Conservation (phyloP, 2,888 invertebrate genomes). For the Pollenia angustigena region DNA sequence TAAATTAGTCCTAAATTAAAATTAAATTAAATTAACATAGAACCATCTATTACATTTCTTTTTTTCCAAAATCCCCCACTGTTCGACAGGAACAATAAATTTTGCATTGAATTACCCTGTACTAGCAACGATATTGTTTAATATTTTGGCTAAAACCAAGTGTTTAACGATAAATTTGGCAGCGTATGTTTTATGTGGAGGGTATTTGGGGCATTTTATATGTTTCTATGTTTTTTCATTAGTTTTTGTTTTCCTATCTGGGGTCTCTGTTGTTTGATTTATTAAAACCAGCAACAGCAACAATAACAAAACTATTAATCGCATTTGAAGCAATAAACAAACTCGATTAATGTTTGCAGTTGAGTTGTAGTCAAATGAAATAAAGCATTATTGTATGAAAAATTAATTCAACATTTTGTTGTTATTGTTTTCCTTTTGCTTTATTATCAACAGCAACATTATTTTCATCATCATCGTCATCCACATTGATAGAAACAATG, state of each 20-base stretch:
- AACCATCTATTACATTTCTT: no score
- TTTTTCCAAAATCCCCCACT: no score
- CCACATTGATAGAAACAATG: neutral
- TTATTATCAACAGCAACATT: conserved; percentile 25
- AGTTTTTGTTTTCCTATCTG: neutral
- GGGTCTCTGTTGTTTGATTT: conserved; percentile 10
- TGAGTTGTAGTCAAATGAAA: neutral
- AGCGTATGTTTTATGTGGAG: conserved; percentile 12
- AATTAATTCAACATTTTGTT: conserved; percentile 14
- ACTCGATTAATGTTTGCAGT: conserved; percentile 21
- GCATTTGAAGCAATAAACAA: conserved; percentile 29
- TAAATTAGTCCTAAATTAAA: no score
- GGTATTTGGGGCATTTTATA: neutral
- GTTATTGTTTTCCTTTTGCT: conserved; percentile 9
- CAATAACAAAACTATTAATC: conserved; percentile 24
- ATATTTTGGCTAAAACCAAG: conserved; percentile 46
- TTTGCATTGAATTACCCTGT: conserved; percentile 21
- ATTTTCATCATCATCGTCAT: conserved; percentile 14
- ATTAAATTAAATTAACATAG: no score
- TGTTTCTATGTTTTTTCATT: neutral
- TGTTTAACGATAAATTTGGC: conserved; percentile 37
- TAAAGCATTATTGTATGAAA: conserved; percentile 14
- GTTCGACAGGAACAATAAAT: conserved; percentile 51
- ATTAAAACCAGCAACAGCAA: conserved; percentile 19
- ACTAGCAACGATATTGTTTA: neutral